A percentile compares a stretch with the other conserved stretches of the same genome.
Conservation (phyloP, 2,113 vertebrate species). For the Calypte anna region DNA sequence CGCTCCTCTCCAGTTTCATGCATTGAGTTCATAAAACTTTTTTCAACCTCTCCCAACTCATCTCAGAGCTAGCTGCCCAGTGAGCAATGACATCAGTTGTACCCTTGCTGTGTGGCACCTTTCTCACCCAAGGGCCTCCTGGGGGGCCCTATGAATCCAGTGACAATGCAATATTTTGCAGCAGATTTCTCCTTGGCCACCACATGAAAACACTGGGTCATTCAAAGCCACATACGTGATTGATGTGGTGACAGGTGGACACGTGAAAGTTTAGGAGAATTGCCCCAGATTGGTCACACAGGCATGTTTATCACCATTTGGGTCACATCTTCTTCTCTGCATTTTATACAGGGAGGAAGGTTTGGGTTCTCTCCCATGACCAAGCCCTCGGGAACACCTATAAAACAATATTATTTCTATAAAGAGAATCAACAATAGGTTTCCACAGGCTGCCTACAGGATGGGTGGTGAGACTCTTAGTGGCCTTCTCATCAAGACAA, state of each 20-base stretch:
- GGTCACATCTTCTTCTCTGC: background rate
- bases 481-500: background rate
- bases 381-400: rapidly evolving
- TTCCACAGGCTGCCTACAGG: background rate
- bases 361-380: background rate
- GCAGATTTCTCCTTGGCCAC: background rate
- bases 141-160: background rate
- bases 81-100: background rate
- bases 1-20: background rate
- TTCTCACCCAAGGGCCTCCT: background rate
- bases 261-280: background rate
- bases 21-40: background rate
- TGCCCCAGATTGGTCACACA: background rate
- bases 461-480: background rate
- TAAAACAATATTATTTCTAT: background rate
- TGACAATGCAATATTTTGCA: background rate
- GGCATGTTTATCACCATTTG: background rate
- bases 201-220: rapidly evolving
- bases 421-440: background rate
- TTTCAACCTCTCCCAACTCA: background rate
- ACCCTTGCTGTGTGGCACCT: rapidly evolving
- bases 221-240: rapidly evolving
- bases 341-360: background rate
- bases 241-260: rapidly evolving
- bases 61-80: background rate